phyloP scores from a whole-genome alignment of 2,113 vertebrate genomes.

The Reinhardtius hippoglossoides region DNA sequence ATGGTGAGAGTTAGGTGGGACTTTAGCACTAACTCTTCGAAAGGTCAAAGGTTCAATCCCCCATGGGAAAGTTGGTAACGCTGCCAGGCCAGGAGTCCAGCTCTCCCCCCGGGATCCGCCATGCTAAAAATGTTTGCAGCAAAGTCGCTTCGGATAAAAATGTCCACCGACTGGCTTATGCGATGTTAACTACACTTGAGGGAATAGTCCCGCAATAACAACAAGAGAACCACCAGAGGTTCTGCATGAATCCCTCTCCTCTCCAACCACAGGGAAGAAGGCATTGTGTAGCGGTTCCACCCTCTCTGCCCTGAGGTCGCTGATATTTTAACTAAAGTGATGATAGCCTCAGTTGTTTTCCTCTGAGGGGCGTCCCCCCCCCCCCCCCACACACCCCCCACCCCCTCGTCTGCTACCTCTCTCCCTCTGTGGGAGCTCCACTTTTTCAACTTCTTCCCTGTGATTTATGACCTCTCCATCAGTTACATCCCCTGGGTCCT shows the following conservation, averaged over 20 bases:
- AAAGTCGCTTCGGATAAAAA: conserved; percentile 59
- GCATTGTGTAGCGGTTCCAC: conserved; percentile 60
- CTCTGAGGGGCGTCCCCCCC: conserved; percentile 42
- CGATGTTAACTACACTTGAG: conserved; percentile 67
- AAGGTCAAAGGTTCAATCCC: conserved; percentile 53
- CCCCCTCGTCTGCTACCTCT: conserved; percentile 43
- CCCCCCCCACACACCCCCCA: no score
- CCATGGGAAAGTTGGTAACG: conserved; percentile 7
- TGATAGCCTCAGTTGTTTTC: conserved; percentile 72
- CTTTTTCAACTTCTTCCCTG: conserved; percentile 71
- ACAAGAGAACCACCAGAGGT: conserved; percentile 56
- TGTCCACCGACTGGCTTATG: conserved; percentile 54
- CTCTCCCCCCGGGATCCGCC: conserved; percentile 48
- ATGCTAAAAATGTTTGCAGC: conserved; percentile 62
- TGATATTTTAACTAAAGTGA: conserved; percentile 75
- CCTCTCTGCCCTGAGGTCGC: conserved; percentile 51
- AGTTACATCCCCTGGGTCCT: conserved; percentile 68
- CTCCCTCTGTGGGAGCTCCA: conserved; percentile 64
- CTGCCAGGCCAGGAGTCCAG: conserved; percentile 13
- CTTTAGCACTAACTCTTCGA: background rate
- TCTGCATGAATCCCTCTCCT: conserved; percentile 49
- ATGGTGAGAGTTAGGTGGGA: background rate
- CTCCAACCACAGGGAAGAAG: conserved; percentile 47
- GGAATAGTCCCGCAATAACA: conserved; percentile 68
- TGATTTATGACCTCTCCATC: conserved; percentile 80